Conservation (phyloP, 2,888 invertebrate genomes). For the Lasioglossum oenotherae region DNA sequence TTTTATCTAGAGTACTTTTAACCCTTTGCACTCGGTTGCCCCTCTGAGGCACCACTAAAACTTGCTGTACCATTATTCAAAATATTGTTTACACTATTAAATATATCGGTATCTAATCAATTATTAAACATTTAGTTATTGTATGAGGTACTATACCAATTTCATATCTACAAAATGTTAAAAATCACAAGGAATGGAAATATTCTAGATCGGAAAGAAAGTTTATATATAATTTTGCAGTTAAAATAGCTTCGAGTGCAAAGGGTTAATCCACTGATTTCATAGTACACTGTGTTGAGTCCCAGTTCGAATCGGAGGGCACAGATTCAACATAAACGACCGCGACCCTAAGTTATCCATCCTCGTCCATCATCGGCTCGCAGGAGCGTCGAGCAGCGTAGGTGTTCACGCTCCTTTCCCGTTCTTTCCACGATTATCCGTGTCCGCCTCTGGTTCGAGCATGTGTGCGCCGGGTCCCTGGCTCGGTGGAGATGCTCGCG, state of each 20-base stretch:
- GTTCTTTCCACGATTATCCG: slow-evolving; percentile 49
- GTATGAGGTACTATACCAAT: no score
- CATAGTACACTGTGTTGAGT: not conserved
- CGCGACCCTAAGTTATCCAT: slow-evolving; percentile 22
- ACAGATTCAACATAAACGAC: not conserved
- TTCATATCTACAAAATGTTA: no score
- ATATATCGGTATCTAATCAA: no score
- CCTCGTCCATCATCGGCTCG: slow-evolving; percentile 48
- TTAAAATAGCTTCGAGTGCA: no score
- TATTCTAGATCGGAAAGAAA: no score
- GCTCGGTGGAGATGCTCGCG: slow-evolving; percentile 46
- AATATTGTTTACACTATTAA: no score
- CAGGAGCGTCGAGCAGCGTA: slow-evolving; percentile 26
- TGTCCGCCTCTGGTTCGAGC: not conserved
- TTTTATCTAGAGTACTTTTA: not conserved
- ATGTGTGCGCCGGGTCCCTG: slow-evolving; percentile 11
- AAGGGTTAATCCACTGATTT: not conserved
- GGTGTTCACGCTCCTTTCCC: slow-evolving; percentile 40
- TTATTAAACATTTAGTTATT: no score
- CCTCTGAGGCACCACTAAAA: no score
- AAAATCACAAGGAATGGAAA: no score
- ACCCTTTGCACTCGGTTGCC: no score
- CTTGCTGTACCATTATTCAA: no score
- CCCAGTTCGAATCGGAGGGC: not conserved
- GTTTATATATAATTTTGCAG: no score